Conservation (phyloP, 2,888 invertebrate genomes). For the Mesorhabditis sp. region DNA sequence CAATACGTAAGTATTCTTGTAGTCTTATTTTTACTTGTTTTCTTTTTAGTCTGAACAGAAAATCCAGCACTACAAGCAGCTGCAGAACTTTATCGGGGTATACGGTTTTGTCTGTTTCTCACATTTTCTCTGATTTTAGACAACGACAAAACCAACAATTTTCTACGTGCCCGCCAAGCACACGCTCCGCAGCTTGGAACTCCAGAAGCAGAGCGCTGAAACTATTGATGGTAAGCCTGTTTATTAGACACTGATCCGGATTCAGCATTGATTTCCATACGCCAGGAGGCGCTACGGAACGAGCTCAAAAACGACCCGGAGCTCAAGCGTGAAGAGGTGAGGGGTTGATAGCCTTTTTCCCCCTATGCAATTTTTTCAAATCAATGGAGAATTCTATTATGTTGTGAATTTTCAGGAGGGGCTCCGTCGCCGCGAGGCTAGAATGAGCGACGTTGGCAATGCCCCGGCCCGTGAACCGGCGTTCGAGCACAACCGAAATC, state of each 20-base stretch:
- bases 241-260: not conserved
- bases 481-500: too few relatives aligned
- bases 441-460: too few relatives aligned
- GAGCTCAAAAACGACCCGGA: constrained; percentile 12
- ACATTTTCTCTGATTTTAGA: constrained; percentile 61
- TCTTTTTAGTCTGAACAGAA: constrained; percentile 70
- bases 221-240: constrained; percentile 42
- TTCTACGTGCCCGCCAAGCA: constrained; percentile 82
- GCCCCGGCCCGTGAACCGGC: too few relatives aligned
- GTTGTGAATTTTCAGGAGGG: too few relatives aligned
- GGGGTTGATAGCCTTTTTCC: not conserved
- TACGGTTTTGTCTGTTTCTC: not conserved
- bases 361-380: too few relatives aligned
- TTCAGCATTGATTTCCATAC: constrained; percentile 37
- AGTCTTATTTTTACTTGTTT: constrained; percentile 4
- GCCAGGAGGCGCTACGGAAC: constrained; percentile 26
- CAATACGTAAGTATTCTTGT: constrained; percentile 38
- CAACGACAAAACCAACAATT: constrained; percentile 79
- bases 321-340: not conserved
- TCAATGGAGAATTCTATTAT: too few relatives aligned
- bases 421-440: too few relatives aligned
- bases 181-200: constrained; percentile 70
- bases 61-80: constrained; percentile 75
- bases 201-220: constrained; percentile 68
- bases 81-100: constrained; percentile 73